Evolutionary conservation across 2,797 vertebrate genomes (phyloP).

Genomic region (Gorsachius magnificus): DNA sequence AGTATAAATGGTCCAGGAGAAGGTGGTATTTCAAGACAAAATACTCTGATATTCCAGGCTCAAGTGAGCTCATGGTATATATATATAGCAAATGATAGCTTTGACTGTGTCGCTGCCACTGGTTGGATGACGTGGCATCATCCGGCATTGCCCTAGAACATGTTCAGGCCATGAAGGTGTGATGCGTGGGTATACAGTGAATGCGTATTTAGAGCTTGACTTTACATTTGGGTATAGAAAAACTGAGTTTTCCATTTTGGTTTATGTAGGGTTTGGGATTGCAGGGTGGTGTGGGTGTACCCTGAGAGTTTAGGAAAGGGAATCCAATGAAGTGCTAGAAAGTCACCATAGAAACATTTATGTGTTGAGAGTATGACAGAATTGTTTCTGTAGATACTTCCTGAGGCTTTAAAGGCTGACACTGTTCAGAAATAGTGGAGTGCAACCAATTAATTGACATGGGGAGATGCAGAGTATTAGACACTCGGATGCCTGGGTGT

Average conservation of each 20-base stretch:
- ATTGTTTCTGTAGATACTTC: conserved; percentile 1
- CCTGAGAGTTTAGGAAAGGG: not conserved
- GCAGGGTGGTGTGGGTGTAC: conserved; percentile 45
- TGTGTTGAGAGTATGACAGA: conserved; percentile 9
- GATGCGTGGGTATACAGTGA: not conserved
- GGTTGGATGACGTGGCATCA: conserved; percentile 1
- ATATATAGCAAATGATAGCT: not conserved
- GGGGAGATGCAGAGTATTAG: not conserved
- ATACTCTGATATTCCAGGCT: conserved; percentile 22
- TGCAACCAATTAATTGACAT: not conserved
- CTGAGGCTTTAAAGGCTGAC: not conserved
- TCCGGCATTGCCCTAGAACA: conserved; percentile 1
- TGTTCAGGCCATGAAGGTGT: conserved; percentile 22
- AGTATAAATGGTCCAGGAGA: not conserved
- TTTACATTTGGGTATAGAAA: conserved; percentile 15
- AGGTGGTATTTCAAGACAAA: conserved; percentile 21
- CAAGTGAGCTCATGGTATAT: conserved; percentile 33
- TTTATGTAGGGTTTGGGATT: conserved; percentile 40
- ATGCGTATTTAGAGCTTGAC: not conserved
- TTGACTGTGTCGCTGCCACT: conserved; percentile 4
- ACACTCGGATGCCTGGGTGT: not conserved
- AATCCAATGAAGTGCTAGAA: conserved; percentile 23
- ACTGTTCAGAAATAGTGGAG: not conserved
- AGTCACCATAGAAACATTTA: conserved; percentile 65
- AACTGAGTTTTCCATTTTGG: conserved; percentile 9